Evolutionary conservation across 2,113 vertebrate species (phyloP).

Genomic region (Oreochromis tanganicae): DNA sequence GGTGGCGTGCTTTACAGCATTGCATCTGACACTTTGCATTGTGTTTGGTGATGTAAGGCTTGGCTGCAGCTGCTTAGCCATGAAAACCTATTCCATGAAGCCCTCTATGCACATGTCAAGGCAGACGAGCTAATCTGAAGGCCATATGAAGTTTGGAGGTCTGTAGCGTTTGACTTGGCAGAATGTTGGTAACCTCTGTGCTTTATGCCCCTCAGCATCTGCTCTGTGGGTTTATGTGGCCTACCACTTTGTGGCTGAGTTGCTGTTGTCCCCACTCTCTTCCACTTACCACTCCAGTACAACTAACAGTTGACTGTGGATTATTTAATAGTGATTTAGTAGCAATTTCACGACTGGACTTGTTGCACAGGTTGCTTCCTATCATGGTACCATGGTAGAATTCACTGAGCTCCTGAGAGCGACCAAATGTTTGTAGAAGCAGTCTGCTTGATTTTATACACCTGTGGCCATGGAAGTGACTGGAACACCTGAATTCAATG

Average conservation of each 20-base stretch:
- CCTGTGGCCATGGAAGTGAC: background rate
- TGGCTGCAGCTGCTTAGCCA: background rate
- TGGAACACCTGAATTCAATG: background rate
- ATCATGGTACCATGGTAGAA: rapidly evolving
- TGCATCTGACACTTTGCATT: background rate
- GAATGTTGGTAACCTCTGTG: background rate
- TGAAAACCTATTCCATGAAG: background rate
- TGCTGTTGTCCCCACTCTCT: background rate
- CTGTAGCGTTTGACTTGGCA: rapidly evolving
- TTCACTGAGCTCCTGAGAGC: background rate
- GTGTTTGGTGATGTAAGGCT: background rate
- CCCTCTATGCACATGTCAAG: background rate
- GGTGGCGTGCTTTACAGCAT: background rate
- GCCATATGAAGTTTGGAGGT: background rate
- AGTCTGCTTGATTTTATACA: background rate
- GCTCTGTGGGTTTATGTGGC: background rate
- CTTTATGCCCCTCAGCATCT: background rate
- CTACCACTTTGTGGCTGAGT: background rate
- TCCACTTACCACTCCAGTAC: background rate
- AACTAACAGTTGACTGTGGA: background rate
- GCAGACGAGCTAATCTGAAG: background rate
- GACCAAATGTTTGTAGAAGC: background rate
- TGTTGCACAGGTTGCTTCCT: background rate
- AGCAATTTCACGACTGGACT: background rate
- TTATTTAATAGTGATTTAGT: background rate